Conservation (phyloP, 2,888 invertebrate genomes). For the Pediacus dermestoides region DNA sequence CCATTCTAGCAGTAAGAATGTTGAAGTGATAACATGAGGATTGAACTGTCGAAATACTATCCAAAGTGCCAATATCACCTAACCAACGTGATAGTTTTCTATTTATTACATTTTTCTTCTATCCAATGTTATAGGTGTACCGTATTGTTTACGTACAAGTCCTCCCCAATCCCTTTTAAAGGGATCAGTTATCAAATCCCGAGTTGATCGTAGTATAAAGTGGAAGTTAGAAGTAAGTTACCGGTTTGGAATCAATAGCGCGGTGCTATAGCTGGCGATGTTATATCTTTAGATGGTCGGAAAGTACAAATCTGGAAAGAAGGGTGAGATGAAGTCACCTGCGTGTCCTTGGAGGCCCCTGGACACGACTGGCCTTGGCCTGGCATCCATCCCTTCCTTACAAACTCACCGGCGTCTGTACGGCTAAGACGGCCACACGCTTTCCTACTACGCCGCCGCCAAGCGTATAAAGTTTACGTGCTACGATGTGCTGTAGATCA, state of each 20-base stretch:
- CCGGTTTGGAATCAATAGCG: slow-evolving; percentile 6
- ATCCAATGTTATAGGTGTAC: too few relatives aligned
- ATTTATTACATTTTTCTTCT: too few relatives aligned
- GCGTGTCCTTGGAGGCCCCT: slow-evolving; percentile 32
- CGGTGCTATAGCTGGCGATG: too few relatives aligned
- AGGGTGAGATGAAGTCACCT: slow-evolving; percentile 18
- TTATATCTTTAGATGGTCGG: slow-evolving; percentile 3
- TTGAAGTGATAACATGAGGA: too few relatives aligned
- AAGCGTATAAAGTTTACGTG: too few relatives aligned
- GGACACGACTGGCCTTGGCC: slow-evolving; percentile 33
- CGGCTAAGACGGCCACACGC: too few relatives aligned
- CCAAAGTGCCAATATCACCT: too few relatives aligned
- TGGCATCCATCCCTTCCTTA: slow-evolving; percentile 4
- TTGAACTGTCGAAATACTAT: too few relatives aligned
- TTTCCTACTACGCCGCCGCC: slow-evolving; percentile 12
- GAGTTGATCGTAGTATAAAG: slow-evolving; percentile 5
- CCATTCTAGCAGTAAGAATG: too few relatives aligned
- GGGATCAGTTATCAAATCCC: slow-evolving; percentile 6
- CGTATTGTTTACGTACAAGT: slow-evolving; percentile 3
- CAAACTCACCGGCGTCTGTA: too few relatives aligned
- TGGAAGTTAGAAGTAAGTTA: slow-evolving; percentile 6
- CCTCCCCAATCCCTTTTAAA: slow-evolving; percentile 3
- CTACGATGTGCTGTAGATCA: too few relatives aligned
- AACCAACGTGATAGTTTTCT: too few relatives aligned
- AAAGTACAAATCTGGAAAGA: slow-evolving; percentile 3